A percentile compares a stretch with the other conserved stretches of the same genome.
These are phyloP conservation scores for Heterohyrax brucei DNA, from an alignment of 2,797 vertebrate species.

Conservation along the genomic window DNA sequence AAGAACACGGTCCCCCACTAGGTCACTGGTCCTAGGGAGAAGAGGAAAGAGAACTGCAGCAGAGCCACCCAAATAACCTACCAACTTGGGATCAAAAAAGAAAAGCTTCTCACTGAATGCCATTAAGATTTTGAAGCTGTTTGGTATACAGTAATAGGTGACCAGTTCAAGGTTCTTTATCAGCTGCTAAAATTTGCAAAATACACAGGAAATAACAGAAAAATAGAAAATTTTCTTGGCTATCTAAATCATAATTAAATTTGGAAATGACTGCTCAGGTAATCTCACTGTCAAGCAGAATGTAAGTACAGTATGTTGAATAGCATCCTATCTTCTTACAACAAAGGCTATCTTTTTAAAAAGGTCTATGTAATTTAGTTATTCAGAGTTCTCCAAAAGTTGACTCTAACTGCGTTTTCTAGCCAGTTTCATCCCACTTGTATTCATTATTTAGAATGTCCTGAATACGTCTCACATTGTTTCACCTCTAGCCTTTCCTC, in stretches of 20 bases:
- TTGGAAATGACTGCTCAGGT: neutral
- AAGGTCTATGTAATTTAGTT: neutral
- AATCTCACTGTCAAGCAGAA: neutral
- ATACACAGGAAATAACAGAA: neutral
- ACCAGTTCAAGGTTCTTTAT: constrained; percentile 9
- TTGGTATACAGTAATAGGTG: neutral
- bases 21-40: neutral
- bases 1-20: neutral
- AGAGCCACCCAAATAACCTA: neutral
- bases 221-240: neutral
- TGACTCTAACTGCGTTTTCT: constrained; percentile 32
- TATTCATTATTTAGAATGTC: constrained; percentile 42
- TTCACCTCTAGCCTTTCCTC: neutral
- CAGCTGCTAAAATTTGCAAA: neutral
- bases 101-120: neutral
- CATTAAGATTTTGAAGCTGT: neutral
- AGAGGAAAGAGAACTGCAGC: neutral
- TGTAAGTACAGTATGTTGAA: neutral
- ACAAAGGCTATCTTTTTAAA: constrained; percentile 36
- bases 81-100: neutral
- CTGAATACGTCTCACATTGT: neutral
- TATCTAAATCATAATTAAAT: neutral
- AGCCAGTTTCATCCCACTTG: neutral
- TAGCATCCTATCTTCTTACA: neutral
- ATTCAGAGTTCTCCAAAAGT: constrained; percentile 25